Conservation (phyloP, 2,888 invertebrate genomes). For the Oligia strigilis region DNA sequence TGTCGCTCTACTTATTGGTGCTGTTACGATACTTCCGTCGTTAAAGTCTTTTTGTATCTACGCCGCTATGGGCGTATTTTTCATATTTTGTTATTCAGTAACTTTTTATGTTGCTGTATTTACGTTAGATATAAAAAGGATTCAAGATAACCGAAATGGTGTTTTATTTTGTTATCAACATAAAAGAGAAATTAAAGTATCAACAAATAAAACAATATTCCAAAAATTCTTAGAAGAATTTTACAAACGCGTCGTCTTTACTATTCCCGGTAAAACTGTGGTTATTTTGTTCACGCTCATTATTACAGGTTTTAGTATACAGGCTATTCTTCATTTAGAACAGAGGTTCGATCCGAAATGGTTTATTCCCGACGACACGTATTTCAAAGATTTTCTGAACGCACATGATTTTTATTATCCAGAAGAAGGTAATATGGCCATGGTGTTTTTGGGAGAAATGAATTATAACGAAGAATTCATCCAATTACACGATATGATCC, state of each 20-base stretch:
- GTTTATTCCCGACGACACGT: conserved; percentile 94
- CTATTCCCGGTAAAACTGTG: conserved; percentile 92
- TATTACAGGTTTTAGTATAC: conserved; percentile 91
- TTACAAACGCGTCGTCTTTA: conserved; percentile 92
- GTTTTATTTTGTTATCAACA: conserved; percentile 92
- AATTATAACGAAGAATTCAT: conserved; percentile 92
- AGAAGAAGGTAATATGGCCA: conserved; percentile 91
- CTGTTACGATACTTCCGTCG: conserved; percentile 95
- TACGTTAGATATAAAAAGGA: conserved; percentile 92
- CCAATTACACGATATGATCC: conserved; percentile 89
- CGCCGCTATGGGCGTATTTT: conserved; percentile 94
- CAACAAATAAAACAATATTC: conserved; percentile 90
- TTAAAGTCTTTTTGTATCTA: conserved; percentile 95
- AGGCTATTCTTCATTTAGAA: conserved; percentile 92
- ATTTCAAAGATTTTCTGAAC: conserved; percentile 91
- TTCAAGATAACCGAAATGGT: conserved; percentile 92
- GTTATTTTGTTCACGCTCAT: conserved; percentile 91
- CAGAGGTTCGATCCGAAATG: conserved; percentile 95
- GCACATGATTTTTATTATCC: conserved; percentile 92
- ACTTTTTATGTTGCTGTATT: conserved; percentile 96
- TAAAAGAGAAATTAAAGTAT: conserved; percentile 87
- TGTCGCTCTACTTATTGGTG: conserved; percentile 94
- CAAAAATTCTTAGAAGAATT: conserved; percentile 90
- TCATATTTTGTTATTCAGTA: conserved; percentile 94
- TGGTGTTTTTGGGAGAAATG: conserved; percentile 92